These are phyloP conservation scores for Pholis gunnellus DNA, from an alignment of 2,113 vertebrate genomes.

Conservation along the genomic window DNA sequence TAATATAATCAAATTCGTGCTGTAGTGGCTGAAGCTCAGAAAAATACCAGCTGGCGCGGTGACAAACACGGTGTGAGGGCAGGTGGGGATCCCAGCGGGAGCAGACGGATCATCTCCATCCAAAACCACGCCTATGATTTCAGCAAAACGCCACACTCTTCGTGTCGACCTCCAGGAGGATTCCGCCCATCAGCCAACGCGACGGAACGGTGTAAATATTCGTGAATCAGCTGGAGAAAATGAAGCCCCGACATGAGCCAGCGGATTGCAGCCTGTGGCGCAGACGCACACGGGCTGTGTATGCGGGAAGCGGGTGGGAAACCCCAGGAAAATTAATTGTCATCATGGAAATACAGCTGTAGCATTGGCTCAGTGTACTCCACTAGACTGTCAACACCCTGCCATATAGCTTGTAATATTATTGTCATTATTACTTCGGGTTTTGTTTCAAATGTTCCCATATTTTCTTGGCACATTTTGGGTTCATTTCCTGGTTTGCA, in stretches of 20 bases:
- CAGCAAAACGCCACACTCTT: conserved; percentile 38
- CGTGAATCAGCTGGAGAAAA: conserved; percentile 68
- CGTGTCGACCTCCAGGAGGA: conserved; percentile 18
- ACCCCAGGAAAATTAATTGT: neutral
- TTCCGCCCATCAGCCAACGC: conserved; percentile 38
- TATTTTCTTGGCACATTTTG: neutral
- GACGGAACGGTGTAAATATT: conserved; percentile 25
- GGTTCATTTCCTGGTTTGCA: conserved; percentile 47
- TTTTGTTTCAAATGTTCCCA: neutral
- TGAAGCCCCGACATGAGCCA: conserved; percentile 55
- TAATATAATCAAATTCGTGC: conserved; percentile 30
- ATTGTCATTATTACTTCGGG: neutral
- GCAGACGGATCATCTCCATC: conserved; percentile 76
- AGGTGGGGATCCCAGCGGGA: conserved; percentile 80
- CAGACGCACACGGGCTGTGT: conserved; percentile 61
- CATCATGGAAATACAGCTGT: conserved; percentile 2
- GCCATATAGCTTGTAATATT: neutral
- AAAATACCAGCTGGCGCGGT: conserved; percentile 56
- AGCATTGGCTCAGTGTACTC: neutral
- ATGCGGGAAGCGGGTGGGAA: conserved; percentile 55
- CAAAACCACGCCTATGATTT: conserved; percentile 78
- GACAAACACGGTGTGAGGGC: conserved; percentile 65
- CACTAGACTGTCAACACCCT: neutral
- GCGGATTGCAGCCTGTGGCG: conserved; percentile 57
- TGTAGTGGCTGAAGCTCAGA: conserved; percentile 1